Base-by-base conservation (phyloP, 1,140 invertebrate genomes). In the Euwallacea fornicatus region DNA sequence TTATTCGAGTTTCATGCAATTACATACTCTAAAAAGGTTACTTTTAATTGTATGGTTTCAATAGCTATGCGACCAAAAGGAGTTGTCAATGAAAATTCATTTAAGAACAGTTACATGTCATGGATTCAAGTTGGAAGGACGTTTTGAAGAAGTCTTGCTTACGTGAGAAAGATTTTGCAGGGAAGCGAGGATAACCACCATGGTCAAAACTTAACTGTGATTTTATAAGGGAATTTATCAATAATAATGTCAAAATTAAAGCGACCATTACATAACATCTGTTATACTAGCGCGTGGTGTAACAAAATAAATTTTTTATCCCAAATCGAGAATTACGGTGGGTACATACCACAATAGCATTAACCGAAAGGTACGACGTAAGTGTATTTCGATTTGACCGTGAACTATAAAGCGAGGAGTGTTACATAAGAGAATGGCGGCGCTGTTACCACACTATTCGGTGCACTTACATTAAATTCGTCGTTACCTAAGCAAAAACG, bases 1-100 rank as follows among this genome's bases (percentile, higher is more conserved):
- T 74, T 82, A 2, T 78, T 78, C 46, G 78, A 83, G 76, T 78
- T 8, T 42, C 3, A 59, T 21, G 54, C 16, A 9, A 56, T 15
- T 10, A 10, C 16, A 13, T 16, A 9, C 10, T 56, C 16, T 56
- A 9, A 8, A n/a, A 13, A 56, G 10, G 16, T 15, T 9, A 8
- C 16, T 9, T 21, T 13, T 56, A 21, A 55, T 11, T 55, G 9
- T 11, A 7, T 55, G 13, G 9, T 47, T 47, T 53, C 59, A 11
- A 10, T 21, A 71, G 69, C 42, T 71, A 13, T 74, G 73, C 50
- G 71, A 74, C 55, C 56, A 60, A 16, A 65, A 74, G 0, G 53
- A 47, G 4, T 65, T 74, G 13, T 74, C 69, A 69, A 54, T 21
- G 7, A 8, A 64, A 41, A 64, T 71, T 43, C 71, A 71, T 16